phyloP scores from a whole-genome alignment of 2,888 invertebrate genomes.

The Andrena praecox region DNA sequence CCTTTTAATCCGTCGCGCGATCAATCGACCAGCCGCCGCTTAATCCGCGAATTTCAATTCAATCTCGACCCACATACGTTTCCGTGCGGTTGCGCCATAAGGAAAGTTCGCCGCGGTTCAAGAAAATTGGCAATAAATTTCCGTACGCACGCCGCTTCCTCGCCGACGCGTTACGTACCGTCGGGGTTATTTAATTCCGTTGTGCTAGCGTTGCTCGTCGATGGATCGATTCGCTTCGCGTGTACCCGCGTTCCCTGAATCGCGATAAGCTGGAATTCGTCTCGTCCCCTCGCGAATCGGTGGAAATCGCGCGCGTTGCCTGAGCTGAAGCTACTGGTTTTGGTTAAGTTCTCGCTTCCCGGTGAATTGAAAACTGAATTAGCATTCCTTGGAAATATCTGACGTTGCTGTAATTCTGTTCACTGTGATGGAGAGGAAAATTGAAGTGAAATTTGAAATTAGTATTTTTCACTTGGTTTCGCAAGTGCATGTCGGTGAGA shows the following conservation, averaged over 20 bases:
- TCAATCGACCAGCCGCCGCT: constrained; percentile 5
- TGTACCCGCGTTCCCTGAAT: not conserved
- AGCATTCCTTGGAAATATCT: too few relatives aligned
- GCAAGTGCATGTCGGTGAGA: not conserved
- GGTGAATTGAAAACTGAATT: too few relatives aligned
- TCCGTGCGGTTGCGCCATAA: constrained; percentile 47
- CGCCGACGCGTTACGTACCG: constrained; percentile 37
- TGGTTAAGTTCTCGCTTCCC: too few relatives aligned
- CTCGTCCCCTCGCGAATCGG: too few relatives aligned
- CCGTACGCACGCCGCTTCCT: constrained; percentile 49
- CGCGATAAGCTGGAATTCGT: too few relatives aligned
- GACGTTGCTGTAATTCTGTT: too few relatives aligned
- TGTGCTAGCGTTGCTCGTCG: constrained; percentile 30
- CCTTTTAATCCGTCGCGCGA: not conserved
- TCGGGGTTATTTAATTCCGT: constrained; percentile 54
- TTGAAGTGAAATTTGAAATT: not conserved
- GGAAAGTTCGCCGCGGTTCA: constrained; percentile 44
- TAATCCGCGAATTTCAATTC: constrained; percentile 33
- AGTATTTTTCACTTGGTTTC: not conserved
- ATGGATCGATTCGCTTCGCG: constrained; percentile 45
- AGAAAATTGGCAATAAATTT: constrained; percentile 59
- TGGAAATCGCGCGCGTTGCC: too few relatives aligned
- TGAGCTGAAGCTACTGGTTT: too few relatives aligned
- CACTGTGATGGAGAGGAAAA: not conserved
- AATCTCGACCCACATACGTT: constrained; percentile 48